phyloP scores from a whole-genome alignment of 2,797 vertebrate species.

The Bucorvus abyssinicus region DNA sequence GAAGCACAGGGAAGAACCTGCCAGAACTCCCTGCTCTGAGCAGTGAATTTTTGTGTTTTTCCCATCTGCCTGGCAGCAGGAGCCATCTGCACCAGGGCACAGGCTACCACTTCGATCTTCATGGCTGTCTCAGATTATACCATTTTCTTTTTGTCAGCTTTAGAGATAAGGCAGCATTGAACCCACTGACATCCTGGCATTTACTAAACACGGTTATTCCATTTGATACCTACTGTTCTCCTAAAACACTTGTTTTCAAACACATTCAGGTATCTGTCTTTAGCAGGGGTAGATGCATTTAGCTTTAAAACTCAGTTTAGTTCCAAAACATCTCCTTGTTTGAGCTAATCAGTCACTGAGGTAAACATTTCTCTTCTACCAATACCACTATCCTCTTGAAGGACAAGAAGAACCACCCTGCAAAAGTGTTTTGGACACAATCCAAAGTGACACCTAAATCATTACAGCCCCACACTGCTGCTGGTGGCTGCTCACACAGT shows the following conservation, averaged over 20 bases:
- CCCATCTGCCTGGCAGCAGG: background rate
- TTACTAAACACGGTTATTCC: rapidly evolving
- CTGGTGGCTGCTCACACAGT: background rate
- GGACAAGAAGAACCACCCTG: background rate
- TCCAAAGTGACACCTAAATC: background rate
- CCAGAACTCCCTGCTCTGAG: background rate
- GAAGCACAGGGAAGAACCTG: background rate
- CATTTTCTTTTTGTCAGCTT: background rate
- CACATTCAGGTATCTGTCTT: background rate
- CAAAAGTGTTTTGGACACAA: background rate
- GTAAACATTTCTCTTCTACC: background rate
- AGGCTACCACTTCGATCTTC: background rate
- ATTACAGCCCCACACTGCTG: background rate
- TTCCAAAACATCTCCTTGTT: background rate
- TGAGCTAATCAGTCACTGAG: background rate
- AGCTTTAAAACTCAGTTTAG: background rate
- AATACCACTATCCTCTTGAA: background rate
- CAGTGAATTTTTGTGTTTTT: background rate
- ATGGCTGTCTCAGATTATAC: background rate
- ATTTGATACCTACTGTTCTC: background rate
- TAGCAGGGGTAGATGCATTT: background rate
- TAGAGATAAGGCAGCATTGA: background rate
- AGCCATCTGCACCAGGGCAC: background rate
- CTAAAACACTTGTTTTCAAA: background rate
- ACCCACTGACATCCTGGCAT: background rate